Percentiles rank a stretch among this genome's conserved stretches.
Evolutionary conservation across 2,113 vertebrate species (phyloP).

Genomic region (Numida meleagris): DNA sequence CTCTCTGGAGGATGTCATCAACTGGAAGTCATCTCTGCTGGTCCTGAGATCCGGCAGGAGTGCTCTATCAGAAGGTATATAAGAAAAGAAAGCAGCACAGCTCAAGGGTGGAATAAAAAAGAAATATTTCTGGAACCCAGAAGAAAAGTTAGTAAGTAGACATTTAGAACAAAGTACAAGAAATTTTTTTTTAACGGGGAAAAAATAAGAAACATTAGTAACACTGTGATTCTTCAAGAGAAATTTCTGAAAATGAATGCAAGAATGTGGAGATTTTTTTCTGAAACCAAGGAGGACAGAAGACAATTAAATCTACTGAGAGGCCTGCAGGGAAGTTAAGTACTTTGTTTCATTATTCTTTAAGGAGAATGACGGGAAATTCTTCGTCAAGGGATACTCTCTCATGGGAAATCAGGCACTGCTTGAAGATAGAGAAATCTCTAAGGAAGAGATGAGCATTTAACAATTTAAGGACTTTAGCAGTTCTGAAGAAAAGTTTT

Average conservation of each 20-base stretch:
- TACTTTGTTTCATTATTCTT: slow-evolving; percentile 24
- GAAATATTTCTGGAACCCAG: background rate
- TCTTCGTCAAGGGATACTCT: slow-evolving; percentile 9
- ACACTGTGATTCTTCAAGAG: background rate
- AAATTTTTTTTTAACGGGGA: background rate
- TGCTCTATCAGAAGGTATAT: background rate
- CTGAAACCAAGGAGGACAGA: slow-evolving; percentile 4
- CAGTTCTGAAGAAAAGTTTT: slow-evolving; percentile 8
- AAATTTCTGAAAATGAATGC: background rate
- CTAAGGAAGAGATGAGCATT: background rate
- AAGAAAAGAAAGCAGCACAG: background rate
- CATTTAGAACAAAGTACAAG: background rate
- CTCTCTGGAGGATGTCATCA: background rate
- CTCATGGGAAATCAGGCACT: slow-evolving; percentile 35
- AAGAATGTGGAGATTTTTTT: background rate
- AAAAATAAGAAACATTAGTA: background rate
- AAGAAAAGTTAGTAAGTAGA: background rate
- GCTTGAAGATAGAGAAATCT: slow-evolving; percentile 26
- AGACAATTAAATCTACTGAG: background rate
- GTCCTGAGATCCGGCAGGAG: background rate
- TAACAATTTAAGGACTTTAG: background rate
- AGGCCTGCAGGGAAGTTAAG: background rate
- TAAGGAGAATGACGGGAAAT: slow-evolving; percentile 18
- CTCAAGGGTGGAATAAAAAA: background rate
- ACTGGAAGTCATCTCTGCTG: background rate